phyloP scores from a whole-genome alignment of 2,797 vertebrate species.

The Darevskia nairensis region DNA sequence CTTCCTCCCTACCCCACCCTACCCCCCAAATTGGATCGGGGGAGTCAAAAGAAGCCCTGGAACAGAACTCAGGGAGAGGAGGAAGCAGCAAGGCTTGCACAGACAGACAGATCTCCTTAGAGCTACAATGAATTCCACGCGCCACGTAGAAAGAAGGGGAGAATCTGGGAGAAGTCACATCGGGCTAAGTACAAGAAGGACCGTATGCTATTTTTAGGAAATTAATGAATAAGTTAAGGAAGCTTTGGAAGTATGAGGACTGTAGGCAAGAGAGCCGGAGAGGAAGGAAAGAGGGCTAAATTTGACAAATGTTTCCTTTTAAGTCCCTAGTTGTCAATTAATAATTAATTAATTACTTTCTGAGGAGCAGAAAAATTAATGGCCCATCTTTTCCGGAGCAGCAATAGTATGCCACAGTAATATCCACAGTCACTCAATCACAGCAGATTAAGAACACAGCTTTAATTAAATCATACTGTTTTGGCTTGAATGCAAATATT shows the following conservation, averaged over 20 bases:
- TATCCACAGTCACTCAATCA: conserved; percentile 1
- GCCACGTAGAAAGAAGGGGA: not conserved
- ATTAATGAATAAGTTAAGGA: not conserved
- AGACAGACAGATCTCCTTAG: no score
- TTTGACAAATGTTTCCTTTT: not conserved
- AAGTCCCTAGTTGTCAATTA: not conserved
- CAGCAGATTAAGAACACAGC: not conserved
- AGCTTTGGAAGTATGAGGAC: not conserved
- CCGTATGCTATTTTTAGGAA: not conserved
- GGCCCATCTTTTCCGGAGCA: not conserved
- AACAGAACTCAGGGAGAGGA: no score
- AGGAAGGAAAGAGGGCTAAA: not conserved
- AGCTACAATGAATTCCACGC: no score
- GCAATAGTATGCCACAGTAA: no score
- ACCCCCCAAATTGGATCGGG: no score
- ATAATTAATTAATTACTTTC: not conserved
- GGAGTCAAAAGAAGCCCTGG: no score
- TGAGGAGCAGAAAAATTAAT: not conserved
- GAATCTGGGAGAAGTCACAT: not conserved
- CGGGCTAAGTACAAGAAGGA: not conserved
- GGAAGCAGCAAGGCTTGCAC: no score
- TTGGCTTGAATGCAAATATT: not conserved
- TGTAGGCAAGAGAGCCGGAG: not conserved
- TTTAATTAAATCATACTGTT: conserved; percentile 11
- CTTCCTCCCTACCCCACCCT: no score